Evolutionary conservation across 2,797 vertebrate species (phyloP).

Genomic region (Ptychadena robeensis): DNA sequence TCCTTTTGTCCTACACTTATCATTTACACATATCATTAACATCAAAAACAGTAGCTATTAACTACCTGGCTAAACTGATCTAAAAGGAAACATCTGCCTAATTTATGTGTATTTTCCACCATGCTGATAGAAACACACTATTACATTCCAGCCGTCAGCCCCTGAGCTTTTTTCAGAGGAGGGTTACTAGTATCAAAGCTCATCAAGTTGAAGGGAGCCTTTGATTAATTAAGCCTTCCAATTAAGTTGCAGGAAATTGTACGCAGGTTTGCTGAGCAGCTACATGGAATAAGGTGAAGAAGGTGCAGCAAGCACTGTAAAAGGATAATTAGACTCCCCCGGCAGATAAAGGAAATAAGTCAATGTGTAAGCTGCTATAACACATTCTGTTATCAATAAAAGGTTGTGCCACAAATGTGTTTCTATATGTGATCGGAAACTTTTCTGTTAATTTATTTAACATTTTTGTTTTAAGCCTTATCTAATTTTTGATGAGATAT

Average conservation of each 20-base stretch:
- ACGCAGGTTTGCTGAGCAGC: constrained; percentile 34
- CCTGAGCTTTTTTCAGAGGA: constrained; percentile 14
- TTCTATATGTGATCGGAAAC: neutral
- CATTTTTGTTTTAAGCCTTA: too few relatives aligned
- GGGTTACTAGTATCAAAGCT: constrained; percentile 46
- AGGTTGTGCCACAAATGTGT: neutral
- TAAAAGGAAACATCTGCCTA: constrained; percentile 53
- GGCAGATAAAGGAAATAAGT: constrained; percentile 7
- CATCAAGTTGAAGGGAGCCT: constrained; percentile 34
- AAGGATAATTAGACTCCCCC: constrained; percentile 27
- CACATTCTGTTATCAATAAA: neutral
- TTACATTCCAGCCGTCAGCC: constrained; percentile 39
- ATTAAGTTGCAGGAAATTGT: constrained; percentile 47
- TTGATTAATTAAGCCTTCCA: constrained; percentile 41
- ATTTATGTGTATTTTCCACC: constrained; percentile 47
- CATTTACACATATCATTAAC: constrained; percentile 37
- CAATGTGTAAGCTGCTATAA: neutral
- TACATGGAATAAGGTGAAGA: constrained; percentile 27
- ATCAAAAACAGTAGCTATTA: constrained; percentile 41
- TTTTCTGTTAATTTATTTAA: too few relatives aligned
- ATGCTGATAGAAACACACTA: constrained; percentile 45
- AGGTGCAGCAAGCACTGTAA: constrained; percentile 14
- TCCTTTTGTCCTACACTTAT: constrained; percentile 25
- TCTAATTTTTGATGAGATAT: too few relatives aligned
- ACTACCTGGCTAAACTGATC: constrained; percentile 43